Evolutionary conservation across 30 jellyfish, hydroid and myxozoan species (phyloP), one percentile per base, ranked within the genome.

Genomic region (Aurelia aurita complex sp. Pacific): DNA sequence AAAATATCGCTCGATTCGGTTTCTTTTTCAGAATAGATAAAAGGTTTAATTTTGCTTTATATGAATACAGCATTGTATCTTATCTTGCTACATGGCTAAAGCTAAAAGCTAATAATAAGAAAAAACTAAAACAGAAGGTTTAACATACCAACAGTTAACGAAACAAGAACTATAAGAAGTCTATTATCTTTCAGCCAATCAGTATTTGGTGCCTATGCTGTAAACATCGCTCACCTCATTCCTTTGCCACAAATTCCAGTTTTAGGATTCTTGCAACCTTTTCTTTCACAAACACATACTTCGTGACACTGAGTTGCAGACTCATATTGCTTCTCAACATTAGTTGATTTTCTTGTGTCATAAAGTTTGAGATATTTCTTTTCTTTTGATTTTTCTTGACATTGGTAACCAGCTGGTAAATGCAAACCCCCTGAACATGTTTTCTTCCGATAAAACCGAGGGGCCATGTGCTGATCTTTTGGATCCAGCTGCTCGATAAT

Each of bases 401-500:
- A 76, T 32, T 76, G 85, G 43, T 16, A 34, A 16, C 85, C 85
- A 2, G 51, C 18, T 10, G 13, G 35, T 12, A 76, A 59, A 8
- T 10, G 2, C 35, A 19, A 9, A 23, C 85, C 85, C 3, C 85
- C 85, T 40, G 38, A 32, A 46, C 85, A 76, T 29, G 1, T 59
- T 6, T 76, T 54, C 23, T 18, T 17, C 38, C 38, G 5, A 32
- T 54, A 59, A 57, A 76, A 76, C 34, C 29, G n/a, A 16, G 85
- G 85, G 35, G 1, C 38, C 17, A 76, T 5, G 33, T 19, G 18
- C 53, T 73, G 61, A 6, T 76, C 46, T 10, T 54, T 59, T 2
- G 85, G 85, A 40, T 76, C 85, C 4, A 64, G 61, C 75, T 76
- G 76, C 46, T 19, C 85, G 5, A 76, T 59, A 34, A 3, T 73